Base-by-base conservation (phyloP, 2,888 invertebrate genomes). In the Atherix ibis region DNA sequence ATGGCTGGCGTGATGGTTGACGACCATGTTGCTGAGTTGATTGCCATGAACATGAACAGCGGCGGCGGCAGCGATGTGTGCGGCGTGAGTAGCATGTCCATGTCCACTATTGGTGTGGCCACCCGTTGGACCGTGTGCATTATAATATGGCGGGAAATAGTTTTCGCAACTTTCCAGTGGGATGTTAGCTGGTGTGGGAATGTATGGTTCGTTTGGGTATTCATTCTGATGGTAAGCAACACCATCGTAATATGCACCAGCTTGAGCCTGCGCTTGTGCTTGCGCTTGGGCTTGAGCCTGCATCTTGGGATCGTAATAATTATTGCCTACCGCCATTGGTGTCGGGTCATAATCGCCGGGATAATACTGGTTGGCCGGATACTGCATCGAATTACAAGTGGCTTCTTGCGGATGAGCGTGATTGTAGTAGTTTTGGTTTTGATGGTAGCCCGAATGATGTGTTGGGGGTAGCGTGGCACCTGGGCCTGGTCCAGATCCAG, bases 181-280 rank as follows among this genome's bases (percentile, higher is more conserved):
- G 10, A 42, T 28, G 26, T 39, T 40, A n/a, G 37, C 37, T 32
- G 43, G 39, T 32, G 40, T 27, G 19, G 38, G 27, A 14, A 39
- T 39, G 17, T 44, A 44, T 4, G 35, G 12, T 13, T 44, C 43
- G 14, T 29, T 31, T 9, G 31, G 27, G 30, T 36, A 42, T 31
- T 45, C 38, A 12, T 28, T 15, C 17, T 35, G 34, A 27, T 47
- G 46, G 37, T 46, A 46, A 31, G 46, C 43, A 14, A 44, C 30
- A 15, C 53, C 53, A 15, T 59, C 62, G 39, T 59, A 60, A 37
- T 60, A 60, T 2, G 46, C 38, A 25, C 37, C 38, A n/a, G n/a
- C n/a, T n/a, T n/a, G n/a, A n/a, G n/a, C n/a, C n/a, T n/a, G n/a
- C n/a, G n/a, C n/a, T n/a, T n/a, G n/a, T n/a, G n/a, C n/a, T n/a